Evolutionary conservation across 2,113 vertebrate genomes (phyloP).

Genomic region (Diadophis punctatus): DNA sequence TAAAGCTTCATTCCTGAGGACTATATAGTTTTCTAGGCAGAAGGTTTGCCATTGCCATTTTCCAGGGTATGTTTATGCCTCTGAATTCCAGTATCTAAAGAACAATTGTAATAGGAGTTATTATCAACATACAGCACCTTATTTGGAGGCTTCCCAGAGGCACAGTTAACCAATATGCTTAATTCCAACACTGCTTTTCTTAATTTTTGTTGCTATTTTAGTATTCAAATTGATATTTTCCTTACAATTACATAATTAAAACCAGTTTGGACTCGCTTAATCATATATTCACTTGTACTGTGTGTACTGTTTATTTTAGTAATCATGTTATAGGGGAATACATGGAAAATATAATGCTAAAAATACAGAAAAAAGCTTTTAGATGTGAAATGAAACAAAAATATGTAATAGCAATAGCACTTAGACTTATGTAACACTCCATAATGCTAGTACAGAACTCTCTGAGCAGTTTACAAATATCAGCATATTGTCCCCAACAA

Average conservation of each 20-base stretch:
- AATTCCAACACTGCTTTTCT: not conserved
- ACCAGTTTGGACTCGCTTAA: not conserved
- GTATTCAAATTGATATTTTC: not conserved
- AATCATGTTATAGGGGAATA: not conserved
- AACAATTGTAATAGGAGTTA: not conserved
- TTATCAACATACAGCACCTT: not conserved
- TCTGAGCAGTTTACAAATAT: not conserved
- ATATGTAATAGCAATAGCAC: constrained; percentile 24
- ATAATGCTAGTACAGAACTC: not conserved
- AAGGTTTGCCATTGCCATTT: not conserved
- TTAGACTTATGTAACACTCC: not conserved
- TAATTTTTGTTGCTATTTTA: not conserved
- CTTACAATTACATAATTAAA: not conserved
- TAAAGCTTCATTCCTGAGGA: not conserved
- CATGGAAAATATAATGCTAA: not conserved
- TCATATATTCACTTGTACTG: not conserved
- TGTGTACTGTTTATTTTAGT: not conserved
- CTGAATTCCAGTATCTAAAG: not conserved
- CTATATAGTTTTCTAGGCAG: not conserved
- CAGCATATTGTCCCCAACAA: not conserved
- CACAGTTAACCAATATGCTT: not conserved
- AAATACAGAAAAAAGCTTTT: constrained; percentile 30
- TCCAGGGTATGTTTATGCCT: not conserved
- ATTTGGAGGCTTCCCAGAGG: not conserved
- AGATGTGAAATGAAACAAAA: constrained; percentile 58